Conservation (phyloP, 2,888 invertebrate genomes). For the Alcis repandata region DNA sequence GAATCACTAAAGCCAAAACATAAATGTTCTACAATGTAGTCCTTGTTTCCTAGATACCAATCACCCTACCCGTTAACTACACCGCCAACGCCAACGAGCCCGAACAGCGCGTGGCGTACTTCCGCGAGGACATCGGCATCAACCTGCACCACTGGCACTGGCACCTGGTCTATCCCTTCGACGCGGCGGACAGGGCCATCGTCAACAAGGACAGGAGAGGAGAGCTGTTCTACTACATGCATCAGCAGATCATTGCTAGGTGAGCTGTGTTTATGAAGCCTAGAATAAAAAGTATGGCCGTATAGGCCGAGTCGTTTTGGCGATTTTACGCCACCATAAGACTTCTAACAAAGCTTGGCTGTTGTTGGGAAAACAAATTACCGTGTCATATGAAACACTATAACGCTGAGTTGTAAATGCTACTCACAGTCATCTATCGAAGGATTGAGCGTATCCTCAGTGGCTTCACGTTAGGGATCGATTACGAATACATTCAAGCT, state of each 20-base stretch:
- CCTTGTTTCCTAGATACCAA: conserved; percentile 82
- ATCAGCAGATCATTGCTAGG: conserved; percentile 90
- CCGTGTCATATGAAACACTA: too few relatives aligned
- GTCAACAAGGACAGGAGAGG: conserved; percentile 91
- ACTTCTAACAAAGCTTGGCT: too few relatives aligned
- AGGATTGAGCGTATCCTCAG: too few relatives aligned
- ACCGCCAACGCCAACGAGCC: conserved; percentile 91
- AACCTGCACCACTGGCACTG: conserved; percentile 97
- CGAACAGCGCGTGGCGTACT: conserved; percentile 94
- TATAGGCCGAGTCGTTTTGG: too few relatives aligned
- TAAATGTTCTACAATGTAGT: not conserved
- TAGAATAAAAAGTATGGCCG: too few relatives aligned
- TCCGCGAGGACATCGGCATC: conserved; percentile 94
- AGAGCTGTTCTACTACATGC: conserved; percentile 94
- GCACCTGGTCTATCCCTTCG: conserved; percentile 95
- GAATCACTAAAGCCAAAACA: too few relatives aligned
- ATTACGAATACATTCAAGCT: too few relatives aligned
- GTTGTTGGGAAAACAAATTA: too few relatives aligned
- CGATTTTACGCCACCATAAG: too few relatives aligned
- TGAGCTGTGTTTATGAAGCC: conserved; percentile 48
- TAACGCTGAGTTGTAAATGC: too few relatives aligned
- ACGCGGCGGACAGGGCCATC: conserved; percentile 86
- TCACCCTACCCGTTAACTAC: conserved; percentile 91
- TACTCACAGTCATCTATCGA: too few relatives aligned
- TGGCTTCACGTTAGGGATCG: too few relatives aligned